phyloP scores from a whole-genome alignment of 1,140 invertebrate genomes.

The Listronotus bonariensis region DNA sequence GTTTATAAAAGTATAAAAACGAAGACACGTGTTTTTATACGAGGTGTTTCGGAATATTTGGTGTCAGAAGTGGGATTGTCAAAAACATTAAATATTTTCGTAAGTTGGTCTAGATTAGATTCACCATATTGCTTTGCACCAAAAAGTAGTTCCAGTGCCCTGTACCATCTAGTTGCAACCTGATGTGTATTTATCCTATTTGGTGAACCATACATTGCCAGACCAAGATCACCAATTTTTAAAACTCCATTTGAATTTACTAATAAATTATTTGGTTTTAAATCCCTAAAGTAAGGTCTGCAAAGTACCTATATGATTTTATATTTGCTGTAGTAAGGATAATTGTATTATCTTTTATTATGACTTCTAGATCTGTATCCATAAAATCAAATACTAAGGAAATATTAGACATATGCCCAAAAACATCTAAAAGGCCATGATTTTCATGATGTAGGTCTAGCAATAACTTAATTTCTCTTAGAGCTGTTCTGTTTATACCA shows the following conservation, averaged over 20 bases:
- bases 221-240: slow-evolving; percentile 98
- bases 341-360: slow-evolving; percentile 85
- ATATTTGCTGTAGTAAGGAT: slow-evolving; percentile 92
- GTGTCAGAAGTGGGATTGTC: slow-evolving; percentile 93
- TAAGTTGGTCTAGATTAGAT: slow-evolving; percentile 94
- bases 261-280: slow-evolving; percentile 98
- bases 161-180: slow-evolving; percentile 95
- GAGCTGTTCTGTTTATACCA: slow-evolving; percentile 97
- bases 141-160: slow-evolving; percentile 91
- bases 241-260: slow-evolving; percentile 91
- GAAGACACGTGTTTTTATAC: too few species aligned
- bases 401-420: slow-evolving; percentile 98
- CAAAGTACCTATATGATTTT: slow-evolving; percentile 93
- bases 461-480: slow-evolving; percentile 97
- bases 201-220: slow-evolving; percentile 96
- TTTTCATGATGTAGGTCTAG: slow-evolving; percentile 96
- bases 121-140: slow-evolving; percentile 95
- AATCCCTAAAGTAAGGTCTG: slow-evolving; percentile 94
- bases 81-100: slow-evolving; percentile 88
- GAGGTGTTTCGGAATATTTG: too few species aligned
- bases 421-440: slow-evolving; percentile 92
- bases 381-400: slow-evolving; percentile 99
- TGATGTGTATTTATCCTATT: slow-evolving; percentile 97
- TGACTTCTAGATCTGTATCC: slow-evolving; percentile 97
- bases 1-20: too few species aligned